phyloP scores from a whole-genome alignment of 2,888 invertebrate genomes.

The Temnothorax ravouxi region DNA sequence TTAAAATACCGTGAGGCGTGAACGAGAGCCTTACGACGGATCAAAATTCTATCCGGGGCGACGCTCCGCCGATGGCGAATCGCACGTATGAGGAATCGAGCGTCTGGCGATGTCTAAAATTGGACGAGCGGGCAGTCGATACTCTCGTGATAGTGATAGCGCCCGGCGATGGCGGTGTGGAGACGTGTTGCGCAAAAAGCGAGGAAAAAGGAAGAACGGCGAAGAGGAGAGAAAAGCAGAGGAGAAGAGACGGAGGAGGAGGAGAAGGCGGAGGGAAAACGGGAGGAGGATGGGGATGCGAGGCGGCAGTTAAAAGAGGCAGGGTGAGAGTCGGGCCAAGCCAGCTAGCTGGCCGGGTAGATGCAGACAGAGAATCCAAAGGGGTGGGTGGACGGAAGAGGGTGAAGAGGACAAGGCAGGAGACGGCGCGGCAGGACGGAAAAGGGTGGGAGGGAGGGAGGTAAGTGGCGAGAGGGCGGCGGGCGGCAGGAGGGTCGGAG shows the following conservation, averaged over 20 bases:
- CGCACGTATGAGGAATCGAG: conserved; percentile 55
- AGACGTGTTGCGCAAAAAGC: conserved; percentile 49
- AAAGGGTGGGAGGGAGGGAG: conserved; percentile 53
- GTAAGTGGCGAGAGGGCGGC: conserved; percentile 42
- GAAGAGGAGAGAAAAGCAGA: conserved; percentile 39
- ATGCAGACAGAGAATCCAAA: conserved; percentile 62
- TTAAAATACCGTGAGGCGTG: background rate
- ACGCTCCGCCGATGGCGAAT: conserved; percentile 20
- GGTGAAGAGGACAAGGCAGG: conserved; percentile 63
- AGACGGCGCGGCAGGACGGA: conserved; percentile 55
- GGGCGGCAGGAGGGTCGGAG: conserved; percentile 59
- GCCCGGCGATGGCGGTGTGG: conserved; percentile 26
- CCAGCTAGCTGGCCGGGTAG: conserved; percentile 60
- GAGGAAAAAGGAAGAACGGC: conserved; percentile 43
- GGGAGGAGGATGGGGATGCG: conserved; percentile 51
- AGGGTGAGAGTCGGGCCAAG: conserved; percentile 61
- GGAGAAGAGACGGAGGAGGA: conserved; percentile 5
- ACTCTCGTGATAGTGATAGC: conserved; percentile 52
- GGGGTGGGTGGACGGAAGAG: conserved; percentile 70
- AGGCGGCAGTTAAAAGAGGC: conserved; percentile 55
- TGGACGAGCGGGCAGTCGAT: conserved; percentile 54
- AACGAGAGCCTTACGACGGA: conserved; percentile 7
- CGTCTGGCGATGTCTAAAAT: conserved; percentile 56
- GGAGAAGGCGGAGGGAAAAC: conserved; percentile 28
- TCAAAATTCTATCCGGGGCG: conserved; percentile 17